These are phyloP conservation scores for Drosophila seclusa DNA, from an alignment of 2,888 invertebrate genomes.

Conservation along the genomic window DNA sequence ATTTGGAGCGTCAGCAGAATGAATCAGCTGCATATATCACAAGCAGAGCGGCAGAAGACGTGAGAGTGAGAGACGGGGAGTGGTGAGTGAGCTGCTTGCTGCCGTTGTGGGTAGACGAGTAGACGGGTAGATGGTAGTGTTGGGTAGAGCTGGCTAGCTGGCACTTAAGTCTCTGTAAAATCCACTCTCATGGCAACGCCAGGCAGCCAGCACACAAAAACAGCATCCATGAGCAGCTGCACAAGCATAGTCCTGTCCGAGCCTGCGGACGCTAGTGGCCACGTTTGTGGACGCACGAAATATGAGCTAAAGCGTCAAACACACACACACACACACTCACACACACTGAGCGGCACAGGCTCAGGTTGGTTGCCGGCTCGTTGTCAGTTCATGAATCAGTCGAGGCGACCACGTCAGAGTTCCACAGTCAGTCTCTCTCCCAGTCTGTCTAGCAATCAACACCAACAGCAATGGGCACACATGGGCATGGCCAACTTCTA, in stretches of 20 bases:
- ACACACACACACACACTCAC: conserved; percentile 13
- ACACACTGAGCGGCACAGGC: conserved; percentile 42
- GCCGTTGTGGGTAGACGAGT: background rate
- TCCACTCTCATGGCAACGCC: conserved; percentile 74
- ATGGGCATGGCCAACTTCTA: conserved; percentile 5
- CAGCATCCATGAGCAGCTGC: conserved; percentile 63
- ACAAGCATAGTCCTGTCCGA: conserved; percentile 37
- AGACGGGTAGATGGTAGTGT: background rate
- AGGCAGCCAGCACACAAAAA: conserved; percentile 53
- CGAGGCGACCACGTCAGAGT: conserved; percentile 46
- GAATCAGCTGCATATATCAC: conserved; percentile 78
- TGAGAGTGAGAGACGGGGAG: background rate
- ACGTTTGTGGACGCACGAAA: conserved; percentile 73
- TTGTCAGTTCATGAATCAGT: conserved; percentile 78
- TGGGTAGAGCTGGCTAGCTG: conserved; percentile 26
- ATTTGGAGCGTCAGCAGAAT: conserved; percentile 77
- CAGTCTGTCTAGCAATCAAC: conserved; percentile 59
- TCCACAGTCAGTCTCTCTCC: conserved; percentile 19
- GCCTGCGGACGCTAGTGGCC: conserved; percentile 32
- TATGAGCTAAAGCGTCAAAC: conserved; percentile 66
- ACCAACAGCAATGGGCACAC: conserved; percentile 32
- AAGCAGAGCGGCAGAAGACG: conserved; percentile 20
- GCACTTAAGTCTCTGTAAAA: conserved; percentile 79
- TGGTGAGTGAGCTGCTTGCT: conserved; percentile 6
- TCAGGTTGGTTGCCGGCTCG: conserved; percentile 69